Base-by-base conservation (phyloP, 2,113 vertebrate species). In the Puffinus mauretanicus region DNA sequence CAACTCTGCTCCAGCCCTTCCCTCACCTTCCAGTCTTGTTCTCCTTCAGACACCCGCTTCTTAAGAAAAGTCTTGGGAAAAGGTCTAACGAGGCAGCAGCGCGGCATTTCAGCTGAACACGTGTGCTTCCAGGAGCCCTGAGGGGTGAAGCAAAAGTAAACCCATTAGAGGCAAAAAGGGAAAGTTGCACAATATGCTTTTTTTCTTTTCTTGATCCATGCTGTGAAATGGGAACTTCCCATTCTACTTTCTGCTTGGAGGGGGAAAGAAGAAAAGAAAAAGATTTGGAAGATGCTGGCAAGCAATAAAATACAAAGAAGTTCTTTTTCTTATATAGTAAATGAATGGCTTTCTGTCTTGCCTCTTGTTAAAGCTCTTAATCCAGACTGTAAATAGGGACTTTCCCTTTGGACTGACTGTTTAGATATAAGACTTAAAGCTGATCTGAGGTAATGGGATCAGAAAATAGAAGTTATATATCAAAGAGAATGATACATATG, bases 381-480 rank as follows among this genome's bases (percentile, higher is more conserved):
- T 97, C 93, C 84, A 91, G 84, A 78, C 86, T 95, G 91, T 93
- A 97, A 97, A 96, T 91, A 91, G 85, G 61, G 81, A 87, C 73
- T 65, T 96, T 97, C 87, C 87, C 93, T 94, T 96, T 85, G 87
- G 93, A 91, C 86, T 83, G 82, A 52, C 81, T 96, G 76, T 96
- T 96, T 93, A 95, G 94, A 86, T 94, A 66, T 67, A 71, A 94
- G 90, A 90, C 92, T 94, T 94, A 77, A 40, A 54, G 92, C 90
- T 96, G 89, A 95, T 96, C 86, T 97, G 86, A 93, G 93, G 93
- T 93, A 96, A 95, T 78, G 84, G 93, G 89, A 97, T 90, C 90
- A 96, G 95, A 96, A 97, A 97, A 97, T n/a, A 88, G 93, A 67
- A 93, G 83, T 96, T 67, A 44, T 72, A 93, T 95, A 97, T 96